Percentiles rank a stretch among this genome's conserved stretches.
Evolutionary conservation across 2,888 invertebrate species (phyloP).

Genomic region (Bruchidius siliquastri): DNA sequence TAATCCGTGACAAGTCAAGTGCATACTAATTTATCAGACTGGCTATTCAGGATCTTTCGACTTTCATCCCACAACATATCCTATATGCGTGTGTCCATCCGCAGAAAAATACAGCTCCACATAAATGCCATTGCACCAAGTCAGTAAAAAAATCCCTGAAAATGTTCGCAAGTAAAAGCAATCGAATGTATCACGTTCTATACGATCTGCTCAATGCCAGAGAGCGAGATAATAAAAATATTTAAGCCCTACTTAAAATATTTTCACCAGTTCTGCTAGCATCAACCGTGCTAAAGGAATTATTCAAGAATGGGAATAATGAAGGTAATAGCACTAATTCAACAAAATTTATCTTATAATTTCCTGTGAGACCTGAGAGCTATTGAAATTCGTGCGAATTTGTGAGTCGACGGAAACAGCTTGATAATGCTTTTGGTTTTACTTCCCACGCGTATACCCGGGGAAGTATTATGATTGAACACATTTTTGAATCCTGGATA

Average conservation of each 20-base stretch:
- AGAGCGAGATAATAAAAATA: not conserved
- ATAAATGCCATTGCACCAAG: not conserved
- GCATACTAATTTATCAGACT: no score
- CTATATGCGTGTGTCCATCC: no score
- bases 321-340: conserved; percentile 7
- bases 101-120: not conserved
- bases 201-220: not conserved
- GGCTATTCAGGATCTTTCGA: no score
- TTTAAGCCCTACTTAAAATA: not conserved
- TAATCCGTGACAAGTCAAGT: no score
- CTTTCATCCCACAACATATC: no score
- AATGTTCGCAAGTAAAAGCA: not conserved
- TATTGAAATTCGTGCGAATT: conserved; percentile 16
- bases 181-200: not conserved
- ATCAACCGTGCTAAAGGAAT: not conserved
- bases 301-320: conserved; percentile 2
- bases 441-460: not conserved
- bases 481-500: no score
- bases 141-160: not conserved
- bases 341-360: conserved; percentile 6
- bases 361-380: conserved; percentile 7
- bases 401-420: not conserved
- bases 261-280: not conserved
- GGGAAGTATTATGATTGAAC: no score
- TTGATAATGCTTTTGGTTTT: not conserved